Percentiles rank a stretch among this genome's conserved stretches.
phyloP scores from a whole-genome alignment of 2,113 vertebrate species.

The Anolis carolinensis region DNA sequence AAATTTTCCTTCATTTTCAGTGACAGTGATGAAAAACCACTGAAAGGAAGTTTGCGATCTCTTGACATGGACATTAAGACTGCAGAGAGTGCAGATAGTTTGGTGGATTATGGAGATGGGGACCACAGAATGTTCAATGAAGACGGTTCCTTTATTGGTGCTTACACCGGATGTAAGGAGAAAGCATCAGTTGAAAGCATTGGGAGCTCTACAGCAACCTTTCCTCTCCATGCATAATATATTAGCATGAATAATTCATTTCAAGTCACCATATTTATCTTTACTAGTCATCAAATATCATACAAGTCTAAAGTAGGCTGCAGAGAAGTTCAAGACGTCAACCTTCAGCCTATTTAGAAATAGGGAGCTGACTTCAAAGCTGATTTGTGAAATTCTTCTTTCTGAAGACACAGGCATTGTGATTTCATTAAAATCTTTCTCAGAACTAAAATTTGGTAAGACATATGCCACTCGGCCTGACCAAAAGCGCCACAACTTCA shows the following conservation, averaged over 20 bases:
- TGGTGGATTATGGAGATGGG: conserved; percentile 92
- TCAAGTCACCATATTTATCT: conserved; percentile 57
- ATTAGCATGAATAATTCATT: neutral
- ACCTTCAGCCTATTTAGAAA: conserved; percentile 48
- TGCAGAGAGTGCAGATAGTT: conserved; percentile 91
- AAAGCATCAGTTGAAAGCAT: conserved; percentile 88
- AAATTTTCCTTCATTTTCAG: conserved; percentile 70
- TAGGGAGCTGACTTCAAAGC: conserved; percentile 64
- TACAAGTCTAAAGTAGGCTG: conserved; percentile 46
- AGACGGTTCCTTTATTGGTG: conserved; percentile 97
- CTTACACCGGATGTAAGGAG: conserved; percentile 89
- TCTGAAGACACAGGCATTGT: conserved; percentile 46
- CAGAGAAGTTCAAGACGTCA: conserved; percentile 38
- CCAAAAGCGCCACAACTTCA: conserved; percentile 33
- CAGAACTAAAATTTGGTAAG: conserved; percentile 17
- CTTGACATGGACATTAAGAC: conserved; percentile 85
- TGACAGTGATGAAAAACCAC: conserved; percentile 96
- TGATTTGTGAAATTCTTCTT: conserved; percentile 29
- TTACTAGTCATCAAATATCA: conserved; percentile 37
- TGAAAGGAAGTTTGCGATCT: conserved; percentile 90
- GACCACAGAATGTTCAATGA: conserved; percentile 94
- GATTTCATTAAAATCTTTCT: conserved; percentile 38
- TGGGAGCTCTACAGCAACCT: conserved; percentile 77
- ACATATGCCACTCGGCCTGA: conserved; percentile 23
- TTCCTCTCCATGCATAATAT: conserved; percentile 76